phyloP scores from a whole-genome alignment of 2,113 vertebrate species.

The Sinocyclocheilus rhinocerous region DNA sequence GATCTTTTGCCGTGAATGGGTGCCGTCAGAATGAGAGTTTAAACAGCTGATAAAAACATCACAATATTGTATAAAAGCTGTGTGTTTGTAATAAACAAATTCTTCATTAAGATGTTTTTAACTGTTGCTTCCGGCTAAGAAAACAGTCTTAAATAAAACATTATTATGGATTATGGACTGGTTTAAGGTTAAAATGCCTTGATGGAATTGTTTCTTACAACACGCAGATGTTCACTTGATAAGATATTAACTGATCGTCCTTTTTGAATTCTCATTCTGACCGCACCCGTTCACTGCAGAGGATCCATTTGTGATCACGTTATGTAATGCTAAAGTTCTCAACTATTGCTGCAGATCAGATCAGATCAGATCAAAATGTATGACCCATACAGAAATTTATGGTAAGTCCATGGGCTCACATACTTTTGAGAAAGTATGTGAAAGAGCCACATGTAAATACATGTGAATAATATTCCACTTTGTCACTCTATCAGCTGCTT shows the following conservation, averaged over 20 bases:
- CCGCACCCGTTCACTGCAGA: too few species aligned
- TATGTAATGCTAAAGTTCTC: too few species aligned
- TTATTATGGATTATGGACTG: neutral
- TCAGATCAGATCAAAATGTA: neutral
- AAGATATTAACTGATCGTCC: neutral
- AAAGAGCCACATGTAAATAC: neutral
- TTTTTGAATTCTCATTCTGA: neutral
- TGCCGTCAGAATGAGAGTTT: neutral
- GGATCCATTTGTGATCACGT: too few species aligned
- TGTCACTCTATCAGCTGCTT: neutral
- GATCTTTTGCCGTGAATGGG: neutral
- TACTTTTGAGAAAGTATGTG: neutral
- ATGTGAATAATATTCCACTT: neutral
- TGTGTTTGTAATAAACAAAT: too few species aligned
- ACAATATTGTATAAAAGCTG: neutral
- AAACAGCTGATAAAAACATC: neutral
- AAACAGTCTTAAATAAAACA: neutral
- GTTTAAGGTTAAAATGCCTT: neutral
- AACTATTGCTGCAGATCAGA: neutral
- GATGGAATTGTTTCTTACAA: too few species aligned
- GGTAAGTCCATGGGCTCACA: neutral
- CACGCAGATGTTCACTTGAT: too few species aligned
- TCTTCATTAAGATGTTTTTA: too few species aligned
- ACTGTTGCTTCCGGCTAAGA: too few species aligned
- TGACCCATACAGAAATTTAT: neutral